Evolutionary conservation across 2,888 invertebrate genomes (phyloP), one percentile per base, ranked within the genome.

Genomic region (Thumatha senex): DNA sequence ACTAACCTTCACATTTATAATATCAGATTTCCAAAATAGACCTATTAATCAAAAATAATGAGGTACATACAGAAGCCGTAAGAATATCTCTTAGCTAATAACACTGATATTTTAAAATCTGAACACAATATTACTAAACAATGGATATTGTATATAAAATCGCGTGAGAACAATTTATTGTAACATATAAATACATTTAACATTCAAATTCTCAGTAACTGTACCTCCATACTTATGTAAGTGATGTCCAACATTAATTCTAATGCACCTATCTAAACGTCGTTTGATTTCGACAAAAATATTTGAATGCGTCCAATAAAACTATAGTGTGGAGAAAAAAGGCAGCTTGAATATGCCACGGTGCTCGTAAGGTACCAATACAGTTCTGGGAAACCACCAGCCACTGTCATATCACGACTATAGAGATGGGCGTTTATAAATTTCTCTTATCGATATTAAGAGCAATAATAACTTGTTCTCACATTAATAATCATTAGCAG

Each of bases 201-300:
- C 72, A 72, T 73, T 70, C 70, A 75, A 80, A 71, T 79, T 80
- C 82, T 75, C 70, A 69, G 79, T 81, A 80, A 72, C 69, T 67
- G 72, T 74, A 72, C 73, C 51, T 61, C 54, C 46, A 38, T 44
- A 44, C 51, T 49, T 45, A 74, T 67, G 76, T 82, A 82, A 89
- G 81, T 86, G 88, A 89, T 89, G 87, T 84, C 65, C 58, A 82
- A 88, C 89, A 91, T 90, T 89, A 90, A 91, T 89, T 89, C 90
- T 88, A 89, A 90, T 89, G 89, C 82, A 86, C 81, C 79, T 76
- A 82, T 82, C 85, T 84, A 88, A 86, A 84, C 82, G 86, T 79
- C 88, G 84, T 89, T 89, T 89, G 85, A 89, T 89, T 87, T 89
- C 84, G 86, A 88, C 88, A 84, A 84, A 88, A 89, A 90, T 89